Evolutionary conservation across 92 coral and sea anemone species (phyloP), one percentile per base, ranked within the genome.

Genomic region (Phymanthus crucifer): DNA sequence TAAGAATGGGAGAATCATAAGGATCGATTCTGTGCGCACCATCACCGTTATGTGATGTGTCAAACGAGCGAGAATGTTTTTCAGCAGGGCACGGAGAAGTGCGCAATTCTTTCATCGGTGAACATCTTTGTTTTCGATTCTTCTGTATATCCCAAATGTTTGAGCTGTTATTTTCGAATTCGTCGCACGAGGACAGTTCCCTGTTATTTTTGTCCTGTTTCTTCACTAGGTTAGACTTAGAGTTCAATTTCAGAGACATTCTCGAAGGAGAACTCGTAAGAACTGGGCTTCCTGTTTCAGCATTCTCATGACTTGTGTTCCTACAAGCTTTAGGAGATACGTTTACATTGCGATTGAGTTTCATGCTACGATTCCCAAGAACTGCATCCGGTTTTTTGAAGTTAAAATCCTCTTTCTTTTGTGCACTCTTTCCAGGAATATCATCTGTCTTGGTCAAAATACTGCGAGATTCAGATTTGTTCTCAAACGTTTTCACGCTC

Each of bases 341-440:
- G 32, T 11, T 32, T 50, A 23, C 58, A 47, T 18, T 50, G 2
- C 48, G 72, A 71, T 9, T 69, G 40, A 29, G 14, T 64, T 77
- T 77, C 13, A 70, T 18, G 27, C n/a, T 61, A 36, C 81, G 72
- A 31, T 40, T 77, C 2, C 66, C 72, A 31, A 40, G 19, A 3
- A 54, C 32, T 35, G 23, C 65, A 27, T 70, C 33, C 11, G 81
- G 81, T 34, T 77, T 77, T 43, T 77, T 77, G 48, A 77, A 77
- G 0, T 77, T 70, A 64, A 77, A 77, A n/a, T 65, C 72, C 23
- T 38, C 73, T 35, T 23, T 12, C 32, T 21, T 61, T 21, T 24
- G 29, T 2, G 6, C 72, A 35, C 21, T 77, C 56, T 77, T 27
- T 32, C 23, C 54, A 35, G 81, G 0, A 27, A 45, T 6, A 13